These are phyloP conservation scores for Eulimnadia texana DNA, from an alignment of 1,140 invertebrate genomes.

Conservation along the genomic window DNA sequence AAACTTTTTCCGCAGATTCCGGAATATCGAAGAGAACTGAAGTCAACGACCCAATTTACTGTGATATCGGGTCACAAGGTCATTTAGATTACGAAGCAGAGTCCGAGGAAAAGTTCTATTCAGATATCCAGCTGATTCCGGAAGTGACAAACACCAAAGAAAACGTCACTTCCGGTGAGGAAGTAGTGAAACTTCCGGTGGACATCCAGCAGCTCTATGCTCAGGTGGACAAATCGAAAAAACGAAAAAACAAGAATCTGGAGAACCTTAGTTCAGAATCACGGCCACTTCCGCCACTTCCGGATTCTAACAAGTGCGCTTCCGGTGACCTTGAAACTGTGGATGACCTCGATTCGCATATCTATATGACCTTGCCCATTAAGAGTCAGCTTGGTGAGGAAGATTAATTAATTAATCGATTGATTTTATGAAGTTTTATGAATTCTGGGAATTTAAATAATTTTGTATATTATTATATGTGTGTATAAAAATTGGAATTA, in stretches of 20 bases:
- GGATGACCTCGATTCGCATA: neutral
- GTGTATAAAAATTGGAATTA: no score
- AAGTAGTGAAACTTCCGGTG: neutral
- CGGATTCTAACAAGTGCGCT: no score
- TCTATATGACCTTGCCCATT: neutral
- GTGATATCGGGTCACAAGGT: neutral
- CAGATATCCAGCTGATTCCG: neutral
- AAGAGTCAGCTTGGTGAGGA: no score
- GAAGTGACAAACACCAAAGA: no score
- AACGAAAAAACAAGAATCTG: constrained; percentile 4
- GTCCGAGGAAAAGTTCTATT: neutral
- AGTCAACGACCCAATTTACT: neutral
- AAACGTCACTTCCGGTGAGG: neutral
- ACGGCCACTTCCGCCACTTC: neutral
- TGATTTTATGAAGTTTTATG: no score
- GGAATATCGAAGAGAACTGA: no score
- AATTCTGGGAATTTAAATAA: no score
- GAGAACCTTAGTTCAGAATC: neutral
- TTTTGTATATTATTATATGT: no score
- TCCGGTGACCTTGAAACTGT: neutral
- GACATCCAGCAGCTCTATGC: constrained; percentile 5
- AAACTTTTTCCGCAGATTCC: no score
- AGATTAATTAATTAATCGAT: no score
- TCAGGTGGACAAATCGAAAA: constrained; percentile 5
- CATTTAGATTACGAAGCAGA: neutral